Evolutionary conservation across 2,113 vertebrate species (phyloP), one percentile per base, ranked within the genome.

Genomic region (Sterrhoptilus dennistouni): DNA sequence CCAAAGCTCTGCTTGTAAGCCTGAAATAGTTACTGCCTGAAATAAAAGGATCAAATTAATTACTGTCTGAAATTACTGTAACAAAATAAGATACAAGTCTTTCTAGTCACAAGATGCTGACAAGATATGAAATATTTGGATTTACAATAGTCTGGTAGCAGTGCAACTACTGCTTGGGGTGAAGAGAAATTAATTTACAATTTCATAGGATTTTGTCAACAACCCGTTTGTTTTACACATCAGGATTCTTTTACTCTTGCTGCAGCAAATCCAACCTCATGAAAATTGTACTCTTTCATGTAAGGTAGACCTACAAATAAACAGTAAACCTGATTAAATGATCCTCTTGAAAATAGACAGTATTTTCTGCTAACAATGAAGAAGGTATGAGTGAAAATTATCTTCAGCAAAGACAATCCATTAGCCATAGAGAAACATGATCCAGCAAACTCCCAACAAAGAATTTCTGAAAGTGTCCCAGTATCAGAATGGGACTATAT

Each of bases 1-100:
- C 47, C 38, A 86, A 85, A 69, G 28, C 9, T 79, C 53, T 60
- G 28, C 82, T 33, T 71, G 16, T 74, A 90, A 79, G 23, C 71
- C 64, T 86, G 85, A 86, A 93, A 95, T 92, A 95, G 71, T 81
- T 91, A 78, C 64, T 74, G 79, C 14, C 90, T 40, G 49, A 96
- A 79, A 83, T 88, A 80, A 95, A 93, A 92, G 60, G 60, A 83
- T 83, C 90, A 71, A 94, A 90, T 90, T 13, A 93, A 80, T 93
- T 90, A 88, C 86, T 78, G 82, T 64, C 85, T 90, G 82, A 93
- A 94, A 83, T 93, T 40, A 95, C 83, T 87, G 83, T 83, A 93
- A 93, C 0, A 4, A 96, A 96, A 89, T 47, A 83, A 88, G 88
- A 94, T 64, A 69, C 78, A 88, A 86, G 88, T 45, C 95, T 90